Base-by-base conservation (phyloP, 2,888 invertebrate species). In the Allophyes oxyacanthae region DNA sequence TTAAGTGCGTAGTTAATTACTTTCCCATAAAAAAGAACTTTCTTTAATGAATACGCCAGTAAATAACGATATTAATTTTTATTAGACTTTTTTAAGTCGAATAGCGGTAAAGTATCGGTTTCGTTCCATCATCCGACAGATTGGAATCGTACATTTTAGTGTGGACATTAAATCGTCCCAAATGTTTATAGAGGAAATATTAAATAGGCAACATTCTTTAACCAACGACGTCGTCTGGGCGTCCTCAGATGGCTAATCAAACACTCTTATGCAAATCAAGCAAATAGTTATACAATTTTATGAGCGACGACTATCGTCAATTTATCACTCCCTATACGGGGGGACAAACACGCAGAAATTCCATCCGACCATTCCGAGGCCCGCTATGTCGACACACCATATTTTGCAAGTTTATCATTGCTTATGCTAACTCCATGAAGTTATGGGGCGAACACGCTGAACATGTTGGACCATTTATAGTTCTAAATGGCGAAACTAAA, bases 261-360 rank as follows among this genome's bases (percentile, higher is more conserved):
- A 87, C 71, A 85, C 79, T 83, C 78, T 84, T 89, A 91, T 90
- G 90, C 87, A 90, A 91, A 91, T 91, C 77, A 86, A 77, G 82
- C 82, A 81, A 85, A 84, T 85, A 81, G 78, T 85, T 85, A 84
- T 85, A 87, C 81, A 84, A 84, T 85, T 87, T 88, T 86, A 89
- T 85, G 81, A 87, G 81, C 77, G 80, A 70, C 77, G 79, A 79
- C 79, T 83, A 83, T 82, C 79, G 81, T 73, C 82, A 75, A 88
- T 86, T 87, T 85, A 88, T 86, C 85, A 82, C 75, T 81, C 85
- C 84, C 69, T 84, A 81, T 79, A 85, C 78, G 82, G 84, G 60
- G 68, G 75, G 73, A 77, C 79, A 78, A 78, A 83, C 66, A 77
- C 73, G 77, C 73, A 82, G 77, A 86, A 83, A 84, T 85, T 80